These are phyloP conservation scores for Thalpophila matura DNA, from an alignment of 2,888 invertebrate genomes.

Conservation along the genomic window DNA sequence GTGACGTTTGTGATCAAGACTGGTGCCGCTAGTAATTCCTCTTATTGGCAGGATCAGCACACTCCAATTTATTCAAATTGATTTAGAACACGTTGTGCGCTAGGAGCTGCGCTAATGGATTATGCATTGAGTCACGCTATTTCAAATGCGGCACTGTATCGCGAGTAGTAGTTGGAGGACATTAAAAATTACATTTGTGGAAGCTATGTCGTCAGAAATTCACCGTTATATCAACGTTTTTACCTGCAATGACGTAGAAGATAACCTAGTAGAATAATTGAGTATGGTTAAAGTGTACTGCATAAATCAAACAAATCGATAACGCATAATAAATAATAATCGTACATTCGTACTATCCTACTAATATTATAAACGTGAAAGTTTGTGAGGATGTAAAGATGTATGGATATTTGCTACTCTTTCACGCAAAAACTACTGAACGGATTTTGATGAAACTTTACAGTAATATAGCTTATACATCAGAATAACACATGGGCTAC, in stretches of 20 bases:
- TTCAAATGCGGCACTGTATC: neutral
- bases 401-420: too few species aligned
- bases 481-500: too few species aligned
- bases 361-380: too few species aligned
- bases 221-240: constrained; percentile 5
- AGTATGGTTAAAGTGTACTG: constrained; percentile 6
- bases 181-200: constrained; percentile 9
- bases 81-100: neutral
- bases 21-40: too few species aligned
- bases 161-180: constrained; percentile 4
- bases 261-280: constrained; percentile 24
- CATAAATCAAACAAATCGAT: constrained; percentile 25
- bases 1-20: too few species aligned
- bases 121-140: constrained; percentile 41
- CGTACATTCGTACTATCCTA: too few species aligned
- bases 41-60: too few species aligned
- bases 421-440: too few species aligned
- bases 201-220: neutral
- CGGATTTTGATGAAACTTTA: too few species aligned
- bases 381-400: too few species aligned
- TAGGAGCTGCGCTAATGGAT: neutral
- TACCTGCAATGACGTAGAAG: constrained; percentile 35
- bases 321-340: too few species aligned
- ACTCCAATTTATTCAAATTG: constrained; percentile 16
- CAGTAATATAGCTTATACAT: too few species aligned